Base-by-base conservation (phyloP, 2,797 vertebrate genomes). In the Acanthurus leucopareius region DNA sequence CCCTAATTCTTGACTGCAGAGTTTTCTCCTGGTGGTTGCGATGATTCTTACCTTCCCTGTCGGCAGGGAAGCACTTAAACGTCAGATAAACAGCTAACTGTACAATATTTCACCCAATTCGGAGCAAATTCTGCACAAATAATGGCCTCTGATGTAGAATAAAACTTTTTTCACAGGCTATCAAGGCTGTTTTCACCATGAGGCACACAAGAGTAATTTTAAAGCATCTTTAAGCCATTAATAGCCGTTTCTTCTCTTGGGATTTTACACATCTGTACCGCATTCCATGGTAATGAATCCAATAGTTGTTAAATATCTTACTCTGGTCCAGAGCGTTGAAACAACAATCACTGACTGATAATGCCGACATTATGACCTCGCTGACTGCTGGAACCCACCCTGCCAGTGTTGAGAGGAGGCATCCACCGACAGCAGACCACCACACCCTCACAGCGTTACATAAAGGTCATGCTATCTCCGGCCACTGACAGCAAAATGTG, bases 21-120 rank as follows among this genome's bases (percentile, higher is more conserved):
- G 59, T 69, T 68, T 63, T 65, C 35, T 75, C 48, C 56, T 25
- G 20, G 10, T 25, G 44, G 52, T 32, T 48, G 32, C 53, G 67
- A 75, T 67, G 40, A 10, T 69, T 78, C 20, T 58, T 57, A 49
- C 58, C 47, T 57, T 63, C 63, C 19, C n/a, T 51, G 65, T 64
- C 66, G 51, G 58, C 69, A 49, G 79, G 49, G 47, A 44, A 48
- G 54, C 1, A 1, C 32, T 73, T 20, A 49, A 1, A 19, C 20
- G 77, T 32, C n/a, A 44, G 14, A 73, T 58, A 72, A 78, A 59
- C 58, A 48, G 2, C 32, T 35, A 22, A 20, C 17, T n/a, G 54
- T 8, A 2, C 40, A 10, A 56, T 56, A 69, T 69, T 65, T 73
- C 60, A 66, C 32, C 13, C n/a, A 14, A 20, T 40, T 10, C 42